Percentiles rank a stretch among this genome's conserved stretches.
phyloP scores from a whole-genome alignment of 2,888 invertebrate species.

The Latheticus oryzae region DNA sequence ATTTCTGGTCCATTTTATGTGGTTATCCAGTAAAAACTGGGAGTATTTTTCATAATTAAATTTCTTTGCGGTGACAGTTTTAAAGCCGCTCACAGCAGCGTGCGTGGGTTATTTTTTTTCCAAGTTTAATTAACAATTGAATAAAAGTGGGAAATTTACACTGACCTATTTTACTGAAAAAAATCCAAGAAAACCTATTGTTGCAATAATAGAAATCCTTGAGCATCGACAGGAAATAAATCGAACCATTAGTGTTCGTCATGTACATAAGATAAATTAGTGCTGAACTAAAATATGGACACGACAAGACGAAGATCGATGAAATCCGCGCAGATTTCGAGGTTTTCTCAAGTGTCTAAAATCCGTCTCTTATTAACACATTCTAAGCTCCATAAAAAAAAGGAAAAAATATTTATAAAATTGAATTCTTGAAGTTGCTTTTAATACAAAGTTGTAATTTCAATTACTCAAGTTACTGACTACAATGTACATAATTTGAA shows the following conservation, averaged over 20 bases:
- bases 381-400: too few relatives aligned
- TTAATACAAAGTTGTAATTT: too few relatives aligned
- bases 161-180: too few relatives aligned
- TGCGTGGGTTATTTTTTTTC: slow-evolving; percentile 19
- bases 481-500: too few relatives aligned
- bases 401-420: too few relatives aligned
- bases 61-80: slow-evolving; percentile 52
- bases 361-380: too few relatives aligned
- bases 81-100: slow-evolving; percentile 46
- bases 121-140: slow-evolving; percentile 8
- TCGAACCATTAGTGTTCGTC: slow-evolving; percentile 54
- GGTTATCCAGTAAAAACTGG: slow-evolving; percentile 51
- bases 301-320: slow-evolving; percentile 61
- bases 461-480: not conserved
- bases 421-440: too few relatives aligned
- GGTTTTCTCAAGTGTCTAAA: too few relatives aligned
- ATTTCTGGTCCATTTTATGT: slow-evolving; percentile 49
- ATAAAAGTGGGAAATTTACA: slow-evolving; percentile 29
- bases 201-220: slow-evolving; percentile 43
- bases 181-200: slow-evolving; percentile 39
- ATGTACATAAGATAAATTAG: slow-evolving; percentile 62
- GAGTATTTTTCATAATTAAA: slow-evolving; percentile 58
- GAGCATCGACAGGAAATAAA: slow-evolving; percentile 44
- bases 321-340: too few relatives aligned
- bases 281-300: slow-evolving; percentile 58